Base-by-base conservation (phyloP, 1,140 invertebrate genomes). In the Bathynomus jamesi region DNA sequence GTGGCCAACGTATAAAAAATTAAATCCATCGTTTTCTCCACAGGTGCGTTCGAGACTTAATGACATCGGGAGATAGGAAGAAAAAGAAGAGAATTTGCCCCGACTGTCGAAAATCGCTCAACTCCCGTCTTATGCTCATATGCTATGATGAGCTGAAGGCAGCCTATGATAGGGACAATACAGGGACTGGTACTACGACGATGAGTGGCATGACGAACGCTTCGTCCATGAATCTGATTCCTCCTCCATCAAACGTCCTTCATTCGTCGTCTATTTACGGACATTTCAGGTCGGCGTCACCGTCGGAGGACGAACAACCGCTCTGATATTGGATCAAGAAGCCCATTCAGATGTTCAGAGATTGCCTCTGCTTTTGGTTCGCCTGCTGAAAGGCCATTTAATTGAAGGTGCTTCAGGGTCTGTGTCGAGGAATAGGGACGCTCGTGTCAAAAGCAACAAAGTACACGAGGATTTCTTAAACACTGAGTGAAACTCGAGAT, bases 41-140 rank as follows among this genome's bases (percentile, higher is more conserved):
- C 78, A 90, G 89, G 80, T 90, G 89, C 80, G 88, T 88, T 24
- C 86, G 89, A 78, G 89, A 90, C 74, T 85, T 90, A 32, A 81
- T 90, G 71, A 83, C 88, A 40, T 82, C 84, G 67, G 83, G 87
- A 27, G 88, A 88, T 73, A 69, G 78, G 0, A 88, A 87, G 79
- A 88, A 82, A 72, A 79, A 87, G 75, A 86, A 84, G 75, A 83
- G 82, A 46, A 79, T 82, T 63, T 89, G 87, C 76, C 87, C 87
- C 2, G 87, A 88, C 69, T 89, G 87, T 73, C 87, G 87, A 74
- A 86, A 86, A 73, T 83, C 87, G 17, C 82, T 88, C 53, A 87
- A 84, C 75, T 88, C 87, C 29, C 83, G 86, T 13, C 81, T 88
- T 53, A 80, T 82, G 69, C 77, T 83, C 60, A 80, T 81, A 24